phyloP scores from a whole-genome alignment of 2,113 vertebrate genomes.

The Solenodon paradoxus region DNA sequence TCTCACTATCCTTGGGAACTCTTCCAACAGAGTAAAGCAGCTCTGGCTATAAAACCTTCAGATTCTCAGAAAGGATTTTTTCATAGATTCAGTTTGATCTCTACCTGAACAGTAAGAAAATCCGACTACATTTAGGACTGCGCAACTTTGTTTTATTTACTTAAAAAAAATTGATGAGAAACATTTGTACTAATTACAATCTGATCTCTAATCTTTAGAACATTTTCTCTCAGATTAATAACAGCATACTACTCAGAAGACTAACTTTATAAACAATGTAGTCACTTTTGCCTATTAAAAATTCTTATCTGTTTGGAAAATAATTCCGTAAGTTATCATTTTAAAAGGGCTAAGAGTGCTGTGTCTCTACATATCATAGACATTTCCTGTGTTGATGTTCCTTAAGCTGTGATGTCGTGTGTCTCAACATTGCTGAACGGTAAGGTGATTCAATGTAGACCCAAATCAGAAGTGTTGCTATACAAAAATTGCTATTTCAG shows the following conservation, averaged over 20 bases:
- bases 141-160: too few species aligned
- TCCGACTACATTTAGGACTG: neutral
- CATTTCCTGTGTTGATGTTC: neutral
- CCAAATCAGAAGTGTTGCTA: neutral
- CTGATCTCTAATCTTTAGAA: neutral
- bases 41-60: neutral
- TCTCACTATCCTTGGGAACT: neutral
- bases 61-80: neutral
- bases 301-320: conserved; percentile 5
- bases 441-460: neutral
- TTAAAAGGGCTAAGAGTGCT: neutral
- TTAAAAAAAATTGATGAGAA: conserved; percentile 14
- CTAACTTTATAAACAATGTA: neutral
- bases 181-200: neutral
- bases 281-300: neutral
- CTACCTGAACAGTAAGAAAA: neutral
- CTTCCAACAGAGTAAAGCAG: neutral
- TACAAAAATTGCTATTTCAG: neutral
- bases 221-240: neutral
- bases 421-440: neutral
- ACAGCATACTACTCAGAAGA: neutral
- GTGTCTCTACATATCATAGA: neutral
- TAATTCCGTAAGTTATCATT: neutral
- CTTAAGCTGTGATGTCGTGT: neutral
- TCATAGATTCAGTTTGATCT: neutral